A percentile compares a stretch with the other conserved stretches of the same genome.
Evolutionary conservation across 2,113 vertebrate species (phyloP).

Genomic region (Pseudorectes ferrugineus): DNA sequence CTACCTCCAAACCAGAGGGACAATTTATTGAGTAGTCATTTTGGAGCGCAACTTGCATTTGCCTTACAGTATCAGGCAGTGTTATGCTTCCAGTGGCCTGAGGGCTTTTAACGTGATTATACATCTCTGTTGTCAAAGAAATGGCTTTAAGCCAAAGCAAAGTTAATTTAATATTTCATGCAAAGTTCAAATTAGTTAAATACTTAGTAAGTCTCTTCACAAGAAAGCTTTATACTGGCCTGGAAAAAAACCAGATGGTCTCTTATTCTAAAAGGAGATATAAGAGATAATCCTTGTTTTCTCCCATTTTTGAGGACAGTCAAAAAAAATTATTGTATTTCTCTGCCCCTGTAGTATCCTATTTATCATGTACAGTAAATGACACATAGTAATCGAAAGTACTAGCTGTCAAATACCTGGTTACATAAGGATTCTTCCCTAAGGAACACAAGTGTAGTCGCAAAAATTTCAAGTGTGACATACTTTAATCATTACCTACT

Average conservation of each 20-base stretch:
- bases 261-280: neutral
- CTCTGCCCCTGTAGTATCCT: neutral
- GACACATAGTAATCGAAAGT: neutral
- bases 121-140: neutral
- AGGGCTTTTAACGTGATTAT: neutral
- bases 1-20: neutral
- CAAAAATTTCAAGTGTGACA: neutral
- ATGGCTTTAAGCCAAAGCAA: neutral
- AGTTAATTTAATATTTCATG: neutral
- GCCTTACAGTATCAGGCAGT: neutral
- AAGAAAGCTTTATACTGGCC: neutral
- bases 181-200: neutral
- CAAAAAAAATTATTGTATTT: neutral
- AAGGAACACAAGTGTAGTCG: neutral
- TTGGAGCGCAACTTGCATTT: neutral
- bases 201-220: neutral
- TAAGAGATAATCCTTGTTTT: neutral
- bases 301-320: neutral
- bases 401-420: neutral
- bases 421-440: neutral
- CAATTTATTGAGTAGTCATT: neutral
- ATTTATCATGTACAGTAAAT: neutral
- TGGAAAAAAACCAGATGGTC: neutral
- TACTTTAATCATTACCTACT: neutral
- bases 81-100: rapidly evolving